Evolutionary conservation across 2,888 invertebrate species (phyloP).

Genomic region (Byasa hedistus): DNA sequence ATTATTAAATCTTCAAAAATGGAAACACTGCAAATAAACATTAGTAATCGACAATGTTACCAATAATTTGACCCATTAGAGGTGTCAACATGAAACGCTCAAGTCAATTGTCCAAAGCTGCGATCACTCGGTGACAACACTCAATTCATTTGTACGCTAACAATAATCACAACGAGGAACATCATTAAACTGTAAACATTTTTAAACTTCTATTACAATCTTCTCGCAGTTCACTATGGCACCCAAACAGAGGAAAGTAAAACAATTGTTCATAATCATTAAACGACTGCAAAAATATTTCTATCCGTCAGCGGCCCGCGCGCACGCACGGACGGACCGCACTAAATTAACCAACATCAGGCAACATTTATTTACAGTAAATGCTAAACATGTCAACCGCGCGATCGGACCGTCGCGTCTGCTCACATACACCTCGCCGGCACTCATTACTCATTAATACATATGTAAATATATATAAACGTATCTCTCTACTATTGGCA

Average conservation of each 20-base stretch:
- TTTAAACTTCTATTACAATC: constrained; percentile 12
- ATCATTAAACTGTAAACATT: constrained; percentile 22
- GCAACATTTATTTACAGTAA: constrained; percentile 25
- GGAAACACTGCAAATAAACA: no score
- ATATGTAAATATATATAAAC: constrained; percentile 11
- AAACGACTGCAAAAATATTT: constrained; percentile 27
- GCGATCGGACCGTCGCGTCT: constrained; percentile 8
- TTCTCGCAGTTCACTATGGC: constrained; percentile 14
- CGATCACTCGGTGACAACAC: neutral
- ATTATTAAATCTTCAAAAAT: no score
- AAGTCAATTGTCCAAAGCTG: neutral
- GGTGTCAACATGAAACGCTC: no score
- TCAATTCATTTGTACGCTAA: neutral
- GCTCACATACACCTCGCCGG: constrained; percentile 2
- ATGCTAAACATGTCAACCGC: constrained; percentile 14
- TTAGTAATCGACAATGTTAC: no score
- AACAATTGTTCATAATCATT: constrained; percentile 14
- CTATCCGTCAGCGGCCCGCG: constrained; percentile 3
- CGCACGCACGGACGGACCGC: neutral
- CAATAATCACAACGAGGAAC: constrained; percentile 15
- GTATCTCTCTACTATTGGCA: constrained; percentile 23
- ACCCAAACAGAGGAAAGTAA: constrained; percentile 20
- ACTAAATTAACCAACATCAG: constrained; percentile 2
- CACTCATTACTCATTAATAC: constrained; percentile 6
- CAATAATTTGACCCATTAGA: no score